Conservation (phyloP, 2,113 vertebrate genomes). For the Osmerus mordax region DNA sequence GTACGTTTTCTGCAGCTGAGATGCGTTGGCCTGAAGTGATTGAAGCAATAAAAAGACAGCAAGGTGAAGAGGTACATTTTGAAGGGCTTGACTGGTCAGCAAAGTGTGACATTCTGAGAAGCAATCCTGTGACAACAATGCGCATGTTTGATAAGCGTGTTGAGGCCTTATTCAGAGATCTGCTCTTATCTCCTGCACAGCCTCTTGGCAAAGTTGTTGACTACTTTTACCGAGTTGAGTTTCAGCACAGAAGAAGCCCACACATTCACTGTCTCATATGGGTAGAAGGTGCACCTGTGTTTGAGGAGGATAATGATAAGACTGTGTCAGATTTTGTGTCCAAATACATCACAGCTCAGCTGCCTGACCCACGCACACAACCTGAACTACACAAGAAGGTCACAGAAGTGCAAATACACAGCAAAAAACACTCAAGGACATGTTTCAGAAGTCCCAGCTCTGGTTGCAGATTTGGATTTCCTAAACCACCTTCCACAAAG, state of each 20-base stretch:
- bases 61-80: constrained; percentile 9
- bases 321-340: too few relatives aligned
- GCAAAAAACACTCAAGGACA: too few relatives aligned
- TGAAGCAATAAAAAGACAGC: constrained; percentile 6
- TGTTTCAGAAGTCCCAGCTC: too few relatives aligned
- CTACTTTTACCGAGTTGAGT: constrained; percentile 20
- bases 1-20: not conserved
- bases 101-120: not conserved
- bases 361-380: too few relatives aligned
- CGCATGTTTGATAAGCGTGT: constrained; percentile 17
- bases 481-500: too few relatives aligned
- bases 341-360: too few relatives aligned
- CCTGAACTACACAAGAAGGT: too few relatives aligned
- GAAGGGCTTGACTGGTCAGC: constrained; percentile 5
- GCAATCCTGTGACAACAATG: constrained; percentile 6
- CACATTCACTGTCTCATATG: too few relatives aligned
- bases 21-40: constrained; percentile 7
- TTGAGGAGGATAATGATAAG: too few relatives aligned
- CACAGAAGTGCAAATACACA: too few relatives aligned
- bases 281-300: too few relatives aligned
- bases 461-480: constrained; percentile 42
- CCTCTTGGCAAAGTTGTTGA: constrained; percentile 7
- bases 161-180: not conserved
- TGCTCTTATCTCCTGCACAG: constrained; percentile 6
- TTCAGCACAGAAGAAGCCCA: too few relatives aligned